Base-by-base conservation (phyloP, 2,113 vertebrate species). In the Corythaeola cristata region DNA sequence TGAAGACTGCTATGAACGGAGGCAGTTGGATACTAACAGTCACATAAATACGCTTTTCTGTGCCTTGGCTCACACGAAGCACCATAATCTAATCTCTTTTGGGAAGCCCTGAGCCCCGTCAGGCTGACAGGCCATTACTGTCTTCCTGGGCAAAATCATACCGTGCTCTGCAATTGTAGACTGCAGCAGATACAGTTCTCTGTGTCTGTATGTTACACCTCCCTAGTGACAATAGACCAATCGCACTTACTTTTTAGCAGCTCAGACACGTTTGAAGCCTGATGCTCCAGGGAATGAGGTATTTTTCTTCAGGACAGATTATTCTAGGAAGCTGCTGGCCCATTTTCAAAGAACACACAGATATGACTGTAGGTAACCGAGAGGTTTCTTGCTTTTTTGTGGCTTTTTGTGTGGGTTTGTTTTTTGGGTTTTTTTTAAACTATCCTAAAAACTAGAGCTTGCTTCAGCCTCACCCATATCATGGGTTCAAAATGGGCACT, bases 291-390 rank as follows among this genome's bases (percentile, higher is more conserved):
- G 73, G 84, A 92, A 75, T 26, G 35, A 84, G 27, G 35, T 72
- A 35, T 87, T 91, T 95, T 90, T 83, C 84, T 74, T 94, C 39
- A 84, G 27, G 93, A 87, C 22, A 89, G 17, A 90, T 89, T 68
- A 81, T 44, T 53, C 35, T 21, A 41, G 68, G 90, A 88, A 89
- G 62, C 69, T 78, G 39, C 69, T 87, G 68, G 49, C 35, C 49
- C 69, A 79, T 72, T 93, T 76, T 53, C 88, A 72, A 90, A 60
- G 71, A 91, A 66, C 71, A 79, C 37, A 62, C 11, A 35, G n/a
- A 58, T 58, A 47, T 30, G 58, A 35, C 53, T 74, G 17, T 18
- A 71, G 82, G 72, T 55, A 79, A 33, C 16, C 8, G 55, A 83
- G 17, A 33, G 41, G 2, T 81, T 59, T 69, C 55, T 28, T 72